Base-by-base conservation (phyloP, 2,113 vertebrate species). In the Chloroceryle aenea region DNA sequence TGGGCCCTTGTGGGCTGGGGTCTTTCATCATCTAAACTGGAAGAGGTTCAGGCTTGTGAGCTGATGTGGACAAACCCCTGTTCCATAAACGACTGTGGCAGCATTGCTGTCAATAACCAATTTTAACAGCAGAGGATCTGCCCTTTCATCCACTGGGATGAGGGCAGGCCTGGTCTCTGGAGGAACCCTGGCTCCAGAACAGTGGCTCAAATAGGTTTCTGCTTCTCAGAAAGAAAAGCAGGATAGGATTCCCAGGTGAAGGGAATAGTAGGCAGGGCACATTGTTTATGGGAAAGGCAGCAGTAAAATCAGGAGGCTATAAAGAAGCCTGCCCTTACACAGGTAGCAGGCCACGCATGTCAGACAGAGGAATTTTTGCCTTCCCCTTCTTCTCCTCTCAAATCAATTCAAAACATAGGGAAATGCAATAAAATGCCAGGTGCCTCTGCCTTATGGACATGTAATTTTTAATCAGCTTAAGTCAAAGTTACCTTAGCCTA, bases 1-100 rank as follows among this genome's bases (percentile, higher is more conserved):
- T 32, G 48, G 62, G 78, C 14, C 34, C 52, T 43, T 19, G 25
- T 16, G 27, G 43, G 62, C 27, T 90, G 74, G 52, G 61, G 38
- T 67, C 87, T 91, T 82, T 38, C 74, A 67, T 79, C 62, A 68
- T 29, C 75, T 79, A 43, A 79, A 90, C 29, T 52, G 71, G 53
- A 89, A 82, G 78, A 63, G 22, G 25, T 82, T 91, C 62, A 87
- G 74, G 20, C 43, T 75, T 78, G 61, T 64, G 74, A 87, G 43
- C 18, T 56, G 77, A 68, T n/a, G 62, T 36, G 71, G 30, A 67
- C 90, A 80, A 56, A 53, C 27, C 9, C 32, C 9, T 0, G 2
- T 32, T 76, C 20, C 6, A 2, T 34, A 83, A 58, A 47, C 0
- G 0, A 93, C 17, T 0, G 0, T 40, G 43, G 53, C 55, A 61